These are phyloP conservation scores for Aphyosemion australe DNA, from an alignment of 2,113 vertebrate species.

Conservation along the genomic window DNA sequence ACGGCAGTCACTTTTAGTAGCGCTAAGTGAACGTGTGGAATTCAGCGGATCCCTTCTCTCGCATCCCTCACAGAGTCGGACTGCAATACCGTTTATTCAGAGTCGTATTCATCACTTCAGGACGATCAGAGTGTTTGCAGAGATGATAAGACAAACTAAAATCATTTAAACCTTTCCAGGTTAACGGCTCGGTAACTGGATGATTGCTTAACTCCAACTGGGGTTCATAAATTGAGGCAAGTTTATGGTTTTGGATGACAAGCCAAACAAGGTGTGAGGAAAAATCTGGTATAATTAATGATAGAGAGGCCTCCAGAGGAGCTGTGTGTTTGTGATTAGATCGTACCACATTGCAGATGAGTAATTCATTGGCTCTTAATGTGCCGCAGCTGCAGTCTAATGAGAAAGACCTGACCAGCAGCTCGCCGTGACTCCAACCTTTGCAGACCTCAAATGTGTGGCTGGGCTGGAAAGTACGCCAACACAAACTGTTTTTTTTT, in stretches of 20 bases:
- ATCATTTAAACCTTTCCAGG: slow-evolving; percentile 21
- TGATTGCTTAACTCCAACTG: slow-evolving; percentile 22
- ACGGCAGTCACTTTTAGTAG: slow-evolving; percentile 57
- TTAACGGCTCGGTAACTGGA: slow-evolving; percentile 34
- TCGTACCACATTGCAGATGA: slow-evolving; percentile 72
- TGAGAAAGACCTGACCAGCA: slow-evolving; percentile 59
- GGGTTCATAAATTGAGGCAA: slow-evolving; percentile 37
- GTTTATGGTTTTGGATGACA: slow-evolving; percentile 42
- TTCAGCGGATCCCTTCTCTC: slow-evolving; percentile 39
- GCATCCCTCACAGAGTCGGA: slow-evolving; percentile 14
- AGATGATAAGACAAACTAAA: slow-evolving; percentile 26
- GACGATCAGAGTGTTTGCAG: slow-evolving; percentile 31
- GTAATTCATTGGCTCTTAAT: slow-evolving; percentile 77
- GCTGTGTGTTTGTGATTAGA: slow-evolving; percentile 68
- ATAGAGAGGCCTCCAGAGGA: slow-evolving; percentile 60
- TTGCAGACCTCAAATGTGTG: slow-evolving; percentile 40
- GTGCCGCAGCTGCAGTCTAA: slow-evolving; percentile 78
- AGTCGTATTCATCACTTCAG: slow-evolving; percentile 42
- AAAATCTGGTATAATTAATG: slow-evolving; percentile 48
- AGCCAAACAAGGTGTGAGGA: slow-evolving; percentile 58
- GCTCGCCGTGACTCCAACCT: slow-evolving; percentile 47
- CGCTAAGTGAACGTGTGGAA: slow-evolving; percentile 58
- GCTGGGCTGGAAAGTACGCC: slow-evolving; percentile 2
- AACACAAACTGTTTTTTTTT: not conserved
- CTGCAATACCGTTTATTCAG: slow-evolving; percentile 32